Evolutionary conservation across 1,140 invertebrate genomes (phyloP), one percentile per base, ranked within the genome.

Genomic region (Matsumurasca onukii): DNA sequence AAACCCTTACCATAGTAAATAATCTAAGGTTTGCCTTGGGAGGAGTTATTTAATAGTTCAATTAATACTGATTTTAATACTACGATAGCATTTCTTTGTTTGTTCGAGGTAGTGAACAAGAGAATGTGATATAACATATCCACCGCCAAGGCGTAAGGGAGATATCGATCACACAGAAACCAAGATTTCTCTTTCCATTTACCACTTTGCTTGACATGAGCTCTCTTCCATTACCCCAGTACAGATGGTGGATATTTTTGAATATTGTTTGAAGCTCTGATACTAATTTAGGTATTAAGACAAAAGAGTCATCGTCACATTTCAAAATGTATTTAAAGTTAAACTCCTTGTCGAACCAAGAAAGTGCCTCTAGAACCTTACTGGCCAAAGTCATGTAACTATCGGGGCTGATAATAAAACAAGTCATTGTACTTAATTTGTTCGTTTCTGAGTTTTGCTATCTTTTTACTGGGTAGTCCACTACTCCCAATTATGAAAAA

Each of bases 121-220:
- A 74, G 89, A 88, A 57, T 84, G 84, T 0, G 94, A 95, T 49
- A 99, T 17, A 39, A 76, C 15, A 99, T 83, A 80, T 99, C 97
- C 31, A 97, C 97, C 39, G 97, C 97, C 2, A 96, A 80, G 24
- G 97, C 96, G 84, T 99, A 98, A 0, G 96, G 96, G 51, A 98
- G 79, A 82, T 99, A 99, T 74, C 86, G 85, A 80, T 98, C 95
- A 82, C 95, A 98, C 0, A 97, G 77, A 76, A 92, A 88, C 91
- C 95, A 98, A 57, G 91, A 85, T 0, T 80, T 80, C 79, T 98
- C 96, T 75, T 88, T 86, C 94, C 96, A 98, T 76, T 91, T 91
- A 3, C 95, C 95, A 67, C 76, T 83, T 30, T 82, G 85, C 77
- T 91, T 90, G 0, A 96, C 89, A 70, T 81, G 83, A 22, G 94